Base-by-base conservation (phyloP, 2,113 vertebrate genomes). In the Vicugna pacos region DNA sequence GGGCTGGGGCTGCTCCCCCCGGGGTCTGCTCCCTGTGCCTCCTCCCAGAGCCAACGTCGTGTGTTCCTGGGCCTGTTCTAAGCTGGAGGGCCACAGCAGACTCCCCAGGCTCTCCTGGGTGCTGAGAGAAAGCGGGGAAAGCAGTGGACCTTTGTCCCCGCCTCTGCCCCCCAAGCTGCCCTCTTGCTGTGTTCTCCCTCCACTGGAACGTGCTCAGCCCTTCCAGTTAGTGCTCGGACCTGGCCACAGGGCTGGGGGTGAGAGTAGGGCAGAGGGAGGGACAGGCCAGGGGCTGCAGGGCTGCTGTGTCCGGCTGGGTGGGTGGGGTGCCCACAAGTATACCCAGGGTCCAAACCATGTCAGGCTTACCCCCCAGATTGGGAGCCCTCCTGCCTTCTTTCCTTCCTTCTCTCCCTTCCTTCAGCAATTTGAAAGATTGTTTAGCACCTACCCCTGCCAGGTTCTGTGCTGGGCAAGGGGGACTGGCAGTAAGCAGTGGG, bases 1-100 rank as follows among this genome's bases (percentile, higher is more conserved):
- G 1, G 5, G 17, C 75, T 0, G 52, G 42, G 26, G 8, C 22
- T 14, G 8, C 1, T 5, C 5, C 30, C n/a, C 11, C 3, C 0
- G 3, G 46, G 20, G 3, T 13, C 76, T 69, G 69, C 76, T 60
- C 32, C 77, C n/a, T 26, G 19, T 24, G 54, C 67, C 16, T 15
- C 32, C 56, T 28, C 38, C 46, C 54, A 17, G 67, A 62, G 52
- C 22, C 42, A 10, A 24, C 62, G 17, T 22, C 48, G 2, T 4
- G 0, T 7, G 54, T 16, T 20, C 12, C 26, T 2, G 28, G 24
- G 42, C 22, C 75, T 16, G 42, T 24, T 38, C 28, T 10, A 46
- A 28, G 48, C 88, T 5, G 58, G 56, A 54, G 64, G 38, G 48
- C 32, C 0, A 0, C 1, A 13, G 83, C 22, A 32, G 46, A 17